phyloP scores from a whole-genome alignment of 2,797 vertebrate genomes.

The Thalassophryne amazonica region DNA sequence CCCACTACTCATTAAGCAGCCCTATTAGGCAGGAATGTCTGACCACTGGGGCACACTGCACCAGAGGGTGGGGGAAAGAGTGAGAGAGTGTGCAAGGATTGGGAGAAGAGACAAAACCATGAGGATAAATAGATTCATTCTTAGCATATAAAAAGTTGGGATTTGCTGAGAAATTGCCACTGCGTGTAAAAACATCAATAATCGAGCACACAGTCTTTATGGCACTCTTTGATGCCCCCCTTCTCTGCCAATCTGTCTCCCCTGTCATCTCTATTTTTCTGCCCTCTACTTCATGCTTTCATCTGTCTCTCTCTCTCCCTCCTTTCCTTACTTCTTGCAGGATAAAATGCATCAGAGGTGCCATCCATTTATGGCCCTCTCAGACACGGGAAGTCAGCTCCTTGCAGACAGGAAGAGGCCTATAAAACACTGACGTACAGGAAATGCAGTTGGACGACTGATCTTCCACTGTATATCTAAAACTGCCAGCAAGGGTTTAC shows the following conservation, averaged over 20 bases:
- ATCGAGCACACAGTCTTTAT: conserved; percentile 72
- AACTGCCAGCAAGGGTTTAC: conserved; percentile 29
- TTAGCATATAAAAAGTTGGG: conserved; percentile 72
- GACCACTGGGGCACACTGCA: conserved; percentile 74
- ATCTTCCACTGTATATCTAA: conserved; percentile 57
- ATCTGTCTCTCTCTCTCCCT: conserved; percentile 51
- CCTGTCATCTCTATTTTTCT: conserved; percentile 75
- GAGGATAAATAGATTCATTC: conserved; percentile 76
- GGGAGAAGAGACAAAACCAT: conserved; percentile 25
- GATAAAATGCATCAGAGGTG: conserved; percentile 68
- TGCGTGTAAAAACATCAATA: conserved; percentile 77
- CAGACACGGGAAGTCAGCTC: conserved; percentile 76
- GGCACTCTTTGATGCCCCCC: conserved; percentile 69
- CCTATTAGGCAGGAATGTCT: conserved; percentile 81
- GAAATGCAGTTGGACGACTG: conserved; percentile 75
- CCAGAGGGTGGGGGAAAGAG: conserved; percentile 31
- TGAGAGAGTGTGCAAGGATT: neutral
- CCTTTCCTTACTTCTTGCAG: conserved; percentile 49
- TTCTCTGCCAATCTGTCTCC: conserved; percentile 68
- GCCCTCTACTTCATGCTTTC: conserved; percentile 69
- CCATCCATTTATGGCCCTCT: conserved; percentile 75
- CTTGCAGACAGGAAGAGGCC: conserved; percentile 78
- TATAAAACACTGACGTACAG: conserved; percentile 79
- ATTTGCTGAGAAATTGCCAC: conserved; percentile 68
- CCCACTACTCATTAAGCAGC: conserved; percentile 78